Conservation (phyloP, 2,888 invertebrate genomes). For the Orchesellides sinensis region DNA sequence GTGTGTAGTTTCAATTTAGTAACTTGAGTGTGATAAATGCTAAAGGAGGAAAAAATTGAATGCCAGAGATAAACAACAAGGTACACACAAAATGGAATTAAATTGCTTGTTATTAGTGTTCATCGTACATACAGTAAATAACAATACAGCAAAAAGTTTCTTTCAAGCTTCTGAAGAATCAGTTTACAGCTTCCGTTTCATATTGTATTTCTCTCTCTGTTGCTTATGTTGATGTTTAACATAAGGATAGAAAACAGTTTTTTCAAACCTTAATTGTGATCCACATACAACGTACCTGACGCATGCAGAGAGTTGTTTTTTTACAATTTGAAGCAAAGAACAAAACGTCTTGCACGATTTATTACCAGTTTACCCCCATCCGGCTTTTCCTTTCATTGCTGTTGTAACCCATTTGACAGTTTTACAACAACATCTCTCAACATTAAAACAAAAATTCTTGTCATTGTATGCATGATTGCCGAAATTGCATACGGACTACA, state of each 20-base stretch:
- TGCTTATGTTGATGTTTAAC: no score
- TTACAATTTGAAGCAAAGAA: no score
- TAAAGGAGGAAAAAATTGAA: not conserved
- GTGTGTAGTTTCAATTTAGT: not conserved
- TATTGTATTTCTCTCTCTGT: conserved; percentile 33
- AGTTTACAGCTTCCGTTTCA: conserved; percentile 38
- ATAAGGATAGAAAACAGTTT: no score
- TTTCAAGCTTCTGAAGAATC: not conserved
- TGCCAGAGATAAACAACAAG: conserved; percentile 17
- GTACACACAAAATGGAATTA: conserved; percentile 18
- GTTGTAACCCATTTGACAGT: conserved; percentile 30
- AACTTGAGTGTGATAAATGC: not conserved
- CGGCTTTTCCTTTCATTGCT: not conserved
- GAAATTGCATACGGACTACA: no score
- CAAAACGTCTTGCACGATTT: no score
- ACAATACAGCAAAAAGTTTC: not conserved
- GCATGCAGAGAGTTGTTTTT: not conserved
- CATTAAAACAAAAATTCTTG: not conserved
- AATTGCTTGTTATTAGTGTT: not conserved
- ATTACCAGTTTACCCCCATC: conserved; percentile 1
- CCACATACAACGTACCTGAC: no score
- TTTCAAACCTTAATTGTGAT: no score
- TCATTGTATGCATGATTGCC: no score
- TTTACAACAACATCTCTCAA: no score
- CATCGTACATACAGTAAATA: not conserved